A percentile compares a stretch with the other conserved stretches of the same genome.
Evolutionary conservation across 1,140 invertebrate genomes (phyloP).

Genomic region (Anoplophora glabripennis): DNA sequence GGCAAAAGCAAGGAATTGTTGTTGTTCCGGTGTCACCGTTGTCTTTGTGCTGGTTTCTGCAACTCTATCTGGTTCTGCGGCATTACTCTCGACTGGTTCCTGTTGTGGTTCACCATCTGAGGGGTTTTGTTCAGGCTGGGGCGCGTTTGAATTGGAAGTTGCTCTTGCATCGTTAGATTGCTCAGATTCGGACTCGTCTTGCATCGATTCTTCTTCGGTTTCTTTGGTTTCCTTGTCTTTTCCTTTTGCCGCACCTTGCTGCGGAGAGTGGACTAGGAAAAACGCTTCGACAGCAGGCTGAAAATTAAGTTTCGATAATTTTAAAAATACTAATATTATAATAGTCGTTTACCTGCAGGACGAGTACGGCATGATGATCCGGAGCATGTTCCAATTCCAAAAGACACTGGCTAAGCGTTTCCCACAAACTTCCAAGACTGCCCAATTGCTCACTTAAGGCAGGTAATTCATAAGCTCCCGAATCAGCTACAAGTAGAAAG

Average conservation of each 20-base stretch:
- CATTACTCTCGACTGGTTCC: conserved; percentile 26
- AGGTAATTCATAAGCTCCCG: conserved; percentile 37
- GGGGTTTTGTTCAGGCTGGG: conserved; percentile 26
- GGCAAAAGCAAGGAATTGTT: conserved; percentile 81
- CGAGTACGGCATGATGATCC: conserved; percentile 91
- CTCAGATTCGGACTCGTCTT: conserved; percentile 1
- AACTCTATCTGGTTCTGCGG: conserved; percentile 37
- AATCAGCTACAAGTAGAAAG: conserved; percentile 10
- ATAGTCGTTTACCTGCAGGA: conserved; percentile 62
- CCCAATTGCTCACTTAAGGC: conserved; percentile 69
- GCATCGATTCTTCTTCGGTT: conserved; percentile 12
- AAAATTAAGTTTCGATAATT: conserved; percentile 33
- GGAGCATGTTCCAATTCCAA: conserved; percentile 79
- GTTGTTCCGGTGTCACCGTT: conserved; percentile 55
- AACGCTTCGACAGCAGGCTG: conserved; percentile 90
- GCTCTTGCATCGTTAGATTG: not conserved
- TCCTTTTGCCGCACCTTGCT: conserved; percentile 45
- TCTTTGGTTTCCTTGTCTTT: conserved; percentile 24
- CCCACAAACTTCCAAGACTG: conserved; percentile 73
- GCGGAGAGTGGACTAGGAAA: conserved; percentile 82
- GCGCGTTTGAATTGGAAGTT: conserved; percentile 3
- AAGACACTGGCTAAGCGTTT: conserved; percentile 78
- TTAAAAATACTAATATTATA: conserved; percentile 9
- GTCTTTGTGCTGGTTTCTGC: conserved; percentile 37
- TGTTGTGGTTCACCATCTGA: conserved; percentile 27